Percentiles rank a stretch among this genome's conserved stretches.
These are phyloP conservation scores for Polyommatus icarus DNA, from an alignment of 2,888 invertebrate genomes.

Conservation along the genomic window DNA sequence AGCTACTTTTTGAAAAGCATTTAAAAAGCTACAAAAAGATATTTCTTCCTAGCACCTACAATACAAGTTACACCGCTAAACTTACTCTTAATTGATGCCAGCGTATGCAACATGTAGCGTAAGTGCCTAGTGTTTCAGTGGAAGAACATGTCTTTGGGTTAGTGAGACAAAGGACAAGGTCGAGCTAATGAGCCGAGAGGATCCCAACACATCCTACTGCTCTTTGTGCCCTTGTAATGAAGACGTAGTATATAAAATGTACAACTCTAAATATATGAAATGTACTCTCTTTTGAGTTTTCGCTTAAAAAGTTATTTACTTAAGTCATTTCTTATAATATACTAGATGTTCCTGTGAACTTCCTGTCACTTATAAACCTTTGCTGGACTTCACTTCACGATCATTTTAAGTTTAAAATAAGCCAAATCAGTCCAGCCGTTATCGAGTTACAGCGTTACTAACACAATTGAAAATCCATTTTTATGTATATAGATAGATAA, in stretches of 20 bases:
- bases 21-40: too few species aligned
- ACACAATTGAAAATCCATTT: too few species aligned
- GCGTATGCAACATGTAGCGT: not conserved
- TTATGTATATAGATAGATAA: too few species aligned
- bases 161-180: constrained; percentile 22
- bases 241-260: not conserved
- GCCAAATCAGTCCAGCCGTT: too few species aligned
- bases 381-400: too few species aligned
- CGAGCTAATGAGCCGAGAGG: constrained; percentile 9
- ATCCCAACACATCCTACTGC: not conserved
- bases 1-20: too few species aligned
- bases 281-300: not conserved
- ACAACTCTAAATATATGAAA: not conserved
- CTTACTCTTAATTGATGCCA: not conserved
- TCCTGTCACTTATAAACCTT: too few species aligned
- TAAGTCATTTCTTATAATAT: too few species aligned
- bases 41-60: too few species aligned
- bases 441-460: too few species aligned
- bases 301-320: not conserved
- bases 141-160: constrained; percentile 4
- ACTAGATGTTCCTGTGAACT: too few species aligned
- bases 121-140: not conserved
- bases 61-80: not conserved
- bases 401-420: too few species aligned
- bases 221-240: not conserved